Percentiles rank a stretch among this genome's conserved stretches.
Conservation (phyloP, 1,140 invertebrate species). For the Calephelis virginiensis region DNA sequence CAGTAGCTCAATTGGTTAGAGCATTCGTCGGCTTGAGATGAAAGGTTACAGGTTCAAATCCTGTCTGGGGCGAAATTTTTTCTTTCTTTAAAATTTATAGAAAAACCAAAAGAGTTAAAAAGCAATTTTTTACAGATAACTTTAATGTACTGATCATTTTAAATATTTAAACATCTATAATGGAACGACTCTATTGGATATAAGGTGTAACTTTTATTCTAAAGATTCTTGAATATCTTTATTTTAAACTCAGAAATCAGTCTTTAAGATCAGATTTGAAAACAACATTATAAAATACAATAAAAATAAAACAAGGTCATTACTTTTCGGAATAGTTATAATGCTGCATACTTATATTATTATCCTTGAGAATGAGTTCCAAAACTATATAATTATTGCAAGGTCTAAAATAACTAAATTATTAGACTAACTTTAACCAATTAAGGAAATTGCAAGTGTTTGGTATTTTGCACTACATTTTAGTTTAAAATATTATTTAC, state of each 20-base stretch:
- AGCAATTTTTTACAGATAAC: too few species aligned
- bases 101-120: too few species aligned
- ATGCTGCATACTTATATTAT: neutral
- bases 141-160: too few species aligned
- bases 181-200: too few species aligned
- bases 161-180: too few species aligned
- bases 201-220: too few species aligned
- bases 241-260: neutral
- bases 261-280: neutral
- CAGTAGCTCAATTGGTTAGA: too few species aligned
- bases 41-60: too few species aligned
- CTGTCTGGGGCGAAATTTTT: too few species aligned
- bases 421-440: constrained; percentile 8
- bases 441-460: constrained; percentile 16
- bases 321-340: neutral
- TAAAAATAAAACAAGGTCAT: neutral
- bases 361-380: neutral
- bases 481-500: constrained; percentile 6
- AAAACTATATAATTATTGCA: constrained; percentile 9
- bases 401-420: constrained; percentile 10
- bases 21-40: too few species aligned
- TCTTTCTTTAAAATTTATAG: too few species aligned
- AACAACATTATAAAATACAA: neutral
- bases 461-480: neutral
- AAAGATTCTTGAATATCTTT: too few species aligned